These are phyloP conservation scores for Tetramorium simillimum DNA, from an alignment of 1,140 invertebrate genomes.

Conservation along the genomic window DNA sequence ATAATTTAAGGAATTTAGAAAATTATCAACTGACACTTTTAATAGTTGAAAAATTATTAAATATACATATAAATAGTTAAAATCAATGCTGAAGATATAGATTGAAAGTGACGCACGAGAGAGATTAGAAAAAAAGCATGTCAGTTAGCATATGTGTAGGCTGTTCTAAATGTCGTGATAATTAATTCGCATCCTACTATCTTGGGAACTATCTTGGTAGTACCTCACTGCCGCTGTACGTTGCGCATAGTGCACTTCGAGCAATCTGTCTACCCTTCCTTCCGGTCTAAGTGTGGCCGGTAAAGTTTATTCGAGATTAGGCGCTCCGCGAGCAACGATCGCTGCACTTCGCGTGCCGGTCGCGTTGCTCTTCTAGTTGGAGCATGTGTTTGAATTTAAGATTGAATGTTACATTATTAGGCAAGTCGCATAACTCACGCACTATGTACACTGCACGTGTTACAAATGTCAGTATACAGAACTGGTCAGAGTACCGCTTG, in stretches of 20 bases:
- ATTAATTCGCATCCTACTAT: conserved; percentile 75
- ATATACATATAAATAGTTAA: background rate
- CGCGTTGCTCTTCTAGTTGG: conserved; percentile 46
- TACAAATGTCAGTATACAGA: background rate
- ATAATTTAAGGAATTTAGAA: background rate
- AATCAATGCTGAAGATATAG: background rate
- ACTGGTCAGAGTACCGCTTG: background rate
- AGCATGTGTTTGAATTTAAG: conserved; percentile 34
- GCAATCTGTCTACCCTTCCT: conserved; percentile 75
- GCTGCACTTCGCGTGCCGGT: conserved; percentile 25
- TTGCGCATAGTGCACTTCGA: conserved; percentile 41
- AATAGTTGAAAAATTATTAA: background rate
- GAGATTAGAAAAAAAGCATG: background rate
- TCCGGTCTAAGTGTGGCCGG: conserved; percentile 70
- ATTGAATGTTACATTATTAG: conserved; percentile 52
- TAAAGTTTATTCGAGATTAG: conserved; percentile 73
- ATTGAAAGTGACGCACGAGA: background rate
- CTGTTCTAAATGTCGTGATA: conserved; percentile 36
- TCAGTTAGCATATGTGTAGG: background rate
- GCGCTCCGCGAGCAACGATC: conserved; percentile 45
- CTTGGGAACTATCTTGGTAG: conserved; percentile 66
- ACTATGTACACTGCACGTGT: conserved; percentile 3
- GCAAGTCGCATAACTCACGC: conserved; percentile 8
- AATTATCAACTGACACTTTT: background rate
- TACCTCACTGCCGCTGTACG: conserved; percentile 54